phyloP scores from a whole-genome alignment of 1,140 invertebrate genomes.

The Papilio helenus region DNA sequence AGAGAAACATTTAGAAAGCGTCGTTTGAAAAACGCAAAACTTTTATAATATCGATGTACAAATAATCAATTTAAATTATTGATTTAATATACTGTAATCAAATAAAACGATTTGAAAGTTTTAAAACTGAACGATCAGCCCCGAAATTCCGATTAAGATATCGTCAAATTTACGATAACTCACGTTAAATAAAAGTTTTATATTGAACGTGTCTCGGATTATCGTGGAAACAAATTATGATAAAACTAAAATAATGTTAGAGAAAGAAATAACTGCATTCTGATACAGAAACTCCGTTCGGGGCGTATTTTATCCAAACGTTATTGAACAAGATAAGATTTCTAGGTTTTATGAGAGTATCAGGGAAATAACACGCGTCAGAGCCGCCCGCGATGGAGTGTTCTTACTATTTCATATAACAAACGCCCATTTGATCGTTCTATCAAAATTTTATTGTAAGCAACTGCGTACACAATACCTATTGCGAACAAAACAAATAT shows the following conservation, averaged over 20 bases:
- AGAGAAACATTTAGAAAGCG: background rate
- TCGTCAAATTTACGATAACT: slow-evolving; percentile 26
- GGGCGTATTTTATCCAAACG: slow-evolving; percentile 60
- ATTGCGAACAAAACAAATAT: background rate
- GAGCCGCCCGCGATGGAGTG: slow-evolving; percentile 57
- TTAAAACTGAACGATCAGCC: background rate
- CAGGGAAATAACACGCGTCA: slow-evolving; percentile 67
- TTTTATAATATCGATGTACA: too few species aligned
- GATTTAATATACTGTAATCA: background rate
- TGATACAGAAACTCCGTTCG: slow-evolving; percentile 41
- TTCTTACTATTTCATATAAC: slow-evolving; percentile 57
- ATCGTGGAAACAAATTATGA: slow-evolving; percentile 34
- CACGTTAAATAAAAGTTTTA: slow-evolving; percentile 35
- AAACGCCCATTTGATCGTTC: slow-evolving; percentile 50
- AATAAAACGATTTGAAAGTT: slow-evolving; percentile 3
- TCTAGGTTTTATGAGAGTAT: slow-evolving; percentile 65
- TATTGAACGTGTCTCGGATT: slow-evolving; percentile 32
- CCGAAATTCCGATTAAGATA: slow-evolving; percentile 23
- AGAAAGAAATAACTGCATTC: slow-evolving; percentile 44
- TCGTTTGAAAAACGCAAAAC: too few species aligned
- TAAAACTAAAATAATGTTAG: slow-evolving; percentile 36
- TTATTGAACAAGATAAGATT: slow-evolving; percentile 64
- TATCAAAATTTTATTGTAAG: slow-evolving; percentile 66
- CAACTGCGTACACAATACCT: slow-evolving; percentile 36
- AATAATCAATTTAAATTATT: too few species aligned